Evolutionary conservation across 1,140 invertebrate species (phyloP).

Genomic region (Drosophila saltans): DNA sequence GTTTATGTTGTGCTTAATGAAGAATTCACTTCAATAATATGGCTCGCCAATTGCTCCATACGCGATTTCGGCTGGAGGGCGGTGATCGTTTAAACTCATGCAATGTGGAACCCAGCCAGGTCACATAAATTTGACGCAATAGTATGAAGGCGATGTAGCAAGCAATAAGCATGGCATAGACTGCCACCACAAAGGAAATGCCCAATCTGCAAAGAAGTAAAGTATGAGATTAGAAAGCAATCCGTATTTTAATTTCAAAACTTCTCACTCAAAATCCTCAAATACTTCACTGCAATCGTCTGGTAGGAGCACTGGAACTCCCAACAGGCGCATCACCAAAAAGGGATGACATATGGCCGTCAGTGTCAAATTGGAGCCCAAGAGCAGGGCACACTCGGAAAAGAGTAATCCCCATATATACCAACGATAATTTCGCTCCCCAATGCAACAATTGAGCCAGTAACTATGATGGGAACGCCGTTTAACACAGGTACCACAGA

Average conservation of each 20-base stretch:
- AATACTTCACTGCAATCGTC: slow-evolving; percentile 84
- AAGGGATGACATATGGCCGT: slow-evolving; percentile 84
- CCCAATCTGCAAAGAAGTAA: slow-evolving; percentile 47
- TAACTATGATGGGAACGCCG: slow-evolving; percentile 77
- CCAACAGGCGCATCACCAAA: slow-evolving; percentile 68
- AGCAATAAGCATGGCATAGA: slow-evolving; percentile 69
- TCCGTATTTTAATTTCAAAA: too few species aligned
- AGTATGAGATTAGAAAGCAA: neutral
- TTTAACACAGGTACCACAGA: slow-evolving; percentile 74
- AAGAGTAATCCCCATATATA: slow-evolving; percentile 80
- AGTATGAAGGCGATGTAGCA: slow-evolving; percentile 52
- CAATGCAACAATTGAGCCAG: slow-evolving; percentile 84
- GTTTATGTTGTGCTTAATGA: slow-evolving; percentile 28
- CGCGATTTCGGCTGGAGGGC: slow-evolving; percentile 48
- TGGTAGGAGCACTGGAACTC: slow-evolving; percentile 81
- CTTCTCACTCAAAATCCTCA: slow-evolving; percentile 79
- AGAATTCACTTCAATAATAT: slow-evolving; percentile 45
- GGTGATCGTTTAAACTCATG: slow-evolving; percentile 75
- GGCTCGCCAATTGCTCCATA: slow-evolving; percentile 70
- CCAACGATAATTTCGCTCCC: slow-evolving; percentile 82
- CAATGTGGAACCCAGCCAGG: slow-evolving; percentile 61
- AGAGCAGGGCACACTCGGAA: slow-evolving; percentile 65
- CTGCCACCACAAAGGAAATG: slow-evolving; percentile 73
- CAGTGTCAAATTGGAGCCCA: slow-evolving; percentile 83
- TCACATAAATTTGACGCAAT: slow-evolving; percentile 60